These are phyloP conservation scores for Salmo trutta DNA, from an alignment of 2,797 vertebrate genomes.

Conservation along the genomic window DNA sequence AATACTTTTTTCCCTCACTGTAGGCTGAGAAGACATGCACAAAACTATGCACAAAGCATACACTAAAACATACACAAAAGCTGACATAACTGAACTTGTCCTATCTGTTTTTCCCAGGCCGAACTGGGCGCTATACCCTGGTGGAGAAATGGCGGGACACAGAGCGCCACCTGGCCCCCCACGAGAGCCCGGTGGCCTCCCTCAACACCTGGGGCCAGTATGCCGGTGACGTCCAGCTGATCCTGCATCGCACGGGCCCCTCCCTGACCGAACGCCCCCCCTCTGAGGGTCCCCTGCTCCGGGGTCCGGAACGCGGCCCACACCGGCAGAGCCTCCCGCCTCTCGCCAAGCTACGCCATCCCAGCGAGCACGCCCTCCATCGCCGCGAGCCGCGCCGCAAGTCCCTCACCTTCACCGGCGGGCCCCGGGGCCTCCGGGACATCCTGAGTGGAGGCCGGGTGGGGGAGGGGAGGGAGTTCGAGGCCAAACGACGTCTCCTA, in stretches of 20 bases:
- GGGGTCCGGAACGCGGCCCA: slow-evolving; percentile 88
- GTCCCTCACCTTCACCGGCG: slow-evolving; percentile 93
- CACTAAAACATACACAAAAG: not conserved
- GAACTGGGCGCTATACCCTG: slow-evolving; percentile 93
- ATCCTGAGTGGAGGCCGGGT: slow-evolving; percentile 81
- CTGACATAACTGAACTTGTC: not conserved
- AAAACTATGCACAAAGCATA: not conserved
- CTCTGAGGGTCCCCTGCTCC: slow-evolving; percentile 83
- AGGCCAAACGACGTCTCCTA: slow-evolving; percentile 82
- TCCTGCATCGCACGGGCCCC: slow-evolving; percentile 92
- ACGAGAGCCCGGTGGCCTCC: slow-evolving; percentile 93
- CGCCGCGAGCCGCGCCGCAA: slow-evolving; percentile 93
- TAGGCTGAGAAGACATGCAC: not conserved
- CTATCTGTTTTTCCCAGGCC: slow-evolving; percentile 73
- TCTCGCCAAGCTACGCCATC: slow-evolving; percentile 90
- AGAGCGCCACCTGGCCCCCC: slow-evolving; percentile 90
- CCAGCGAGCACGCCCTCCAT: slow-evolving; percentile 84
- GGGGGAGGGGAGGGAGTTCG: slow-evolving; percentile 73
- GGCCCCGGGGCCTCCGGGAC: slow-evolving; percentile 91
- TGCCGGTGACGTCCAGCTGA: slow-evolving; percentile 94
- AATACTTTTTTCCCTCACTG: too few species aligned
- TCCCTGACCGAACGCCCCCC: slow-evolving; percentile 91
- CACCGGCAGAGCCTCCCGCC: slow-evolving; percentile 94
- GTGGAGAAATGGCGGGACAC: slow-evolving; percentile 98
- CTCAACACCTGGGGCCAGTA: slow-evolving; percentile 99